phyloP scores from a whole-genome alignment of 1,140 invertebrate genomes.

The Polyergus mexicanus region DNA sequence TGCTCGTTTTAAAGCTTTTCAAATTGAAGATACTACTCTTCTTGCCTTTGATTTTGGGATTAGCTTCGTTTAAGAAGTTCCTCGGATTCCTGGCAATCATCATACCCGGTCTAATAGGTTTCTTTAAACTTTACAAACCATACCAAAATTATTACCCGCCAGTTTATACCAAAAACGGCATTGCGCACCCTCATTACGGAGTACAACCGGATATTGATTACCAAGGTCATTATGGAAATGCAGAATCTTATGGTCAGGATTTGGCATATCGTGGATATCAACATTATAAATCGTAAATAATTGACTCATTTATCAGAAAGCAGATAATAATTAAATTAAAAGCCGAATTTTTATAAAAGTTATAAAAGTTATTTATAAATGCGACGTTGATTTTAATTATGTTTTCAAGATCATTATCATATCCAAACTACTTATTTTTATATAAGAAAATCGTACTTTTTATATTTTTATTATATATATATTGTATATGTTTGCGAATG shows the following conservation, averaged over 20 bases:
- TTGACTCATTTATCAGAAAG: constrained; percentile 6
- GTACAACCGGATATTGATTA: constrained; percentile 81
- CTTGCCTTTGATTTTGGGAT: constrained; percentile 92
- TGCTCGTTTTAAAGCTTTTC: constrained; percentile 93
- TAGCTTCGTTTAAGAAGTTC: constrained; percentile 94
- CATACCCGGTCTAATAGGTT: constrained; percentile 92
- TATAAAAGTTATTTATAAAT: not conserved
- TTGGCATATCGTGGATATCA: constrained; percentile 91
- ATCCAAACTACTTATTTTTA: not conserved
- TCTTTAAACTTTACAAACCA: constrained; percentile 92
- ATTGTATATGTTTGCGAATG: not conserved
- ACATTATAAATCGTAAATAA: constrained; percentile 81
- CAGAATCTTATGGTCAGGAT: constrained; percentile 89
- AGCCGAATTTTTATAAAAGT: not conserved
- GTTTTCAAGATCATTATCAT: not conserved
- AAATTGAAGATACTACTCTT: constrained; percentile 93
- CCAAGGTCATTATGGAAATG: constrained; percentile 83
- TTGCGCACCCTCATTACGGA: constrained; percentile 86
- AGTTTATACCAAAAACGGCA: constrained; percentile 87
- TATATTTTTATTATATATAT: not conserved
- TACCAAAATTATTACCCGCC: constrained; percentile 83
- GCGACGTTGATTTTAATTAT: not conserved
- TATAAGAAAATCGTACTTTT: no score
- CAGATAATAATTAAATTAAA: not conserved
- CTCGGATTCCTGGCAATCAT: constrained; percentile 92